Conservation (phyloP, 2,888 invertebrate genomes). For the Trachelus tabidus region DNA sequence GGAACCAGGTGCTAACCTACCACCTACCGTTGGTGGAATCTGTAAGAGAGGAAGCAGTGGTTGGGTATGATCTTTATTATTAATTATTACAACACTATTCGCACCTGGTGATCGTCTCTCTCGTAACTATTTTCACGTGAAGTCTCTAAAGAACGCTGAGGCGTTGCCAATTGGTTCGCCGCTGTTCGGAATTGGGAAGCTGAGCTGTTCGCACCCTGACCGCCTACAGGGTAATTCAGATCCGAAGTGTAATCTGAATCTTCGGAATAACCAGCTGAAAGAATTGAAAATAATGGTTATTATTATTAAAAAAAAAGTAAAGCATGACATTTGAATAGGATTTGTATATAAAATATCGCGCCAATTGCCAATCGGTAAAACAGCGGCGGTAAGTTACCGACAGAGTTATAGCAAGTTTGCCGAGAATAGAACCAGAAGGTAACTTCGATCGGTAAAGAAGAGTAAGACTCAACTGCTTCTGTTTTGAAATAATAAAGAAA, state of each 20-base stretch:
- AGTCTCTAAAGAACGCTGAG: constrained; percentile 82
- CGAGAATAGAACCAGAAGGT: neutral
- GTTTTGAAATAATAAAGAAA: neutral
- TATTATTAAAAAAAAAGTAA: neutral
- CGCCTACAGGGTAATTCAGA: constrained; percentile 90
- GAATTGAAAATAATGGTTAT: constrained; percentile 26
- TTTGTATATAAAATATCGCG: neutral
- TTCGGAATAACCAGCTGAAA: constrained; percentile 92
- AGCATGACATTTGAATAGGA: neutral
- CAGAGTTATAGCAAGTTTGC: neutral
- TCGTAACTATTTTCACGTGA: constrained; percentile 87
- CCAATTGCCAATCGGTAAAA: neutral
- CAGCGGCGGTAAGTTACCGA: neutral
- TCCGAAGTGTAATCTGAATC: constrained; percentile 98
- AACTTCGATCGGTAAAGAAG: neutral
- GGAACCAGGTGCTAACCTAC: constrained; percentile 40
- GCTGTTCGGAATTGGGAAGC: constrained; percentile 87
- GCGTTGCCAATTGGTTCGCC: constrained; percentile 82
- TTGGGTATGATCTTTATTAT: neutral
- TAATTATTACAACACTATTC: neutral
- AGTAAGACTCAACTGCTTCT: neutral
- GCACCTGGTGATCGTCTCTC: constrained; percentile 76
- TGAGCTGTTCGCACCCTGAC: constrained; percentile 89
- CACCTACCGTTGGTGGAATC: constrained; percentile 53
- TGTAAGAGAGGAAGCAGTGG: constrained; percentile 21